phyloP scores from a whole-genome alignment of 1,140 invertebrate species.

The Heliconius himera region DNA sequence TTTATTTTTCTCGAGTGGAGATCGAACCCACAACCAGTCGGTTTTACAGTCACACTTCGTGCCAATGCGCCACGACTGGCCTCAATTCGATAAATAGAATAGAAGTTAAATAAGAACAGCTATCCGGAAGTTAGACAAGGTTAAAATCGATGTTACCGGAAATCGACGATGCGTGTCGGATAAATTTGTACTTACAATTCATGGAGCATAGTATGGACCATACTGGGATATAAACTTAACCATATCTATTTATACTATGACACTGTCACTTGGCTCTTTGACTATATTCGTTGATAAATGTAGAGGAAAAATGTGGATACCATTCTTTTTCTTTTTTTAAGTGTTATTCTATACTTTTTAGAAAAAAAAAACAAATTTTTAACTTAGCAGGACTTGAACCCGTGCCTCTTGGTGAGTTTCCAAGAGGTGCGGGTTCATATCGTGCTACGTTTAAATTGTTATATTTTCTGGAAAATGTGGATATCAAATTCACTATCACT shows the following conservation, averaged over 20 bases:
- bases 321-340: background rate
- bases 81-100: no score
- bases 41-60: no score
- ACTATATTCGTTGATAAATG: background rate
- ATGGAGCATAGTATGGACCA: slow-evolving; percentile 15
- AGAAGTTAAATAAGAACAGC: slow-evolving; percentile 31
- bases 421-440: no score
- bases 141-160: slow-evolving; percentile 45
- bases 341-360: no score
- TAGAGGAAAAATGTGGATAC: background rate
- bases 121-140: slow-evolving; percentile 49
- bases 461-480: background rate
- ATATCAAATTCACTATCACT: background rate
- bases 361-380: no score
- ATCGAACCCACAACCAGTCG: no score
- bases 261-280: background rate
- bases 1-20: no score
- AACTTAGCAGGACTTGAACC: no score
- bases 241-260: background rate
- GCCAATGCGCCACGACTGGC: no score
- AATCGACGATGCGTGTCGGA: slow-evolving; percentile 43
- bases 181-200: slow-evolving; percentile 25
- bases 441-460: no score
- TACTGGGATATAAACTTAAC: background rate
- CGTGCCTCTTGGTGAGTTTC: no score